Base-by-base conservation (phyloP, 30 jellyfish, hydroid and myxozoan species). In the Thelohanellus kitauei region DNA sequence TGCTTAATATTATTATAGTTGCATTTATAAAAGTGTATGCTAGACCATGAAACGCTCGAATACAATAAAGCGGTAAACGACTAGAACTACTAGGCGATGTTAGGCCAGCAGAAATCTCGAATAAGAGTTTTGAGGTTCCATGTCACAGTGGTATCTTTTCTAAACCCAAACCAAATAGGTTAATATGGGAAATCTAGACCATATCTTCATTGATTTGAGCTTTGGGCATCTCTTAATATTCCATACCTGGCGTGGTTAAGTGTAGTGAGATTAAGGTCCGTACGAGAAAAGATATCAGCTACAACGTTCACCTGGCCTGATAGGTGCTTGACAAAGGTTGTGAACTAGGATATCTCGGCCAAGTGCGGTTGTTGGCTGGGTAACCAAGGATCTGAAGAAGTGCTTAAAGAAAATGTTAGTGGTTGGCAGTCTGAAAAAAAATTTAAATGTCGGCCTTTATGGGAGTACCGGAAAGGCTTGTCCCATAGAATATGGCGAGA, bases 201-300 rank as follows among this genome's bases (percentile, higher is more conserved):
- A 33, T 56, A 8, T 38, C 31, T 13, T 49, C 61, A 6, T 17
- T 17, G 21, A 22, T 22, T 21, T 49, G 57, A 5, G 60, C 57
- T 17, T 9, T 18, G n/a, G 66, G 48, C 40, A 23, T 46, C 13
- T 21, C 17, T 17, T 20, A 14, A 15, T 40, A 32, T 14, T 52
- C 51, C 15, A 52, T 12, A 8, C 47, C 8, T n/a, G 5, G 0
- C 21, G 60, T 1, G 3, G 9, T 2, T n/a, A 20, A 1, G 6
- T 18, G 44, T 1, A 50, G 2, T 19, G 57, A 15, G 31, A n/a
- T 50, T 38, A 33, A 50, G 12, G 0, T 18, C 57, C 47, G 34
- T 20, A 40, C 38, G 59, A 11, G 66, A 52, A 1, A 52, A 22
- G 22, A 57, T 49, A 32, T 52, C 66, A 12, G 66, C 66, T 13